Evolutionary conservation across 2,113 vertebrate genomes (phyloP), one percentile per base, ranked within the genome.

Genomic region (Thomomys bottae): DNA sequence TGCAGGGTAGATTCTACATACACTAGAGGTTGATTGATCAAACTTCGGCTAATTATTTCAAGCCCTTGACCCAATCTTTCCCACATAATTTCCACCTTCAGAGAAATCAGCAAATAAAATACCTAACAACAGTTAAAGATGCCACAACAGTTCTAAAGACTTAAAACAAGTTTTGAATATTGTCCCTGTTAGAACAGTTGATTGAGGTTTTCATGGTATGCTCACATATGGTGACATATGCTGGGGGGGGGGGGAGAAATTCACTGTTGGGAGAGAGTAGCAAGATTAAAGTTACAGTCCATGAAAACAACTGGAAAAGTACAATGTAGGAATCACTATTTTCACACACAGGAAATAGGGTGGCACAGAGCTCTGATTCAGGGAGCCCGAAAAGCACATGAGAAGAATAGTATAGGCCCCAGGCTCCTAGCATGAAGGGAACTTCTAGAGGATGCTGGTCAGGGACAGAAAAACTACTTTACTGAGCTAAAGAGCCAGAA

Each of bases 91-190:
- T 86, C 49, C 36, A 76, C 9, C 40, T 85, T 73, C 70, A 54
- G 81, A 82, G 42, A 88, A 77, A 26, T 11, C 59, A 28, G 10
- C n/a, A 76, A 71, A 84, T 91, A 77, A 85, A 66, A 82, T 26
- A 36, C 21, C 34, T 61, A 64, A 84, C 4, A 78, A 45, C 49
- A 54, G 17, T 17, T 84, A 66, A 70, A 77, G 61, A 34, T 32
- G 71, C 36, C 78, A 28, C 61, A 76, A 61, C 23, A 87, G 7
- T 59, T 83, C 26, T 40, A 23, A 23, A 30, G 49, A 36, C 15
- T 66, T 72, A 73, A 89, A 79, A 54, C 24, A 45, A 77, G 32
- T 64, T 94, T 30, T 12, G 26, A 82, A 36, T 4, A 38, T 24
- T 59, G 1, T 42, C 81, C 30, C 68, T 66, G 17, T 28, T 42